Evolutionary conservation across 2,113 vertebrate species (phyloP), one percentile per base, ranked within the genome.

Genomic region (Hydrochoerus hydrochaeris): DNA sequence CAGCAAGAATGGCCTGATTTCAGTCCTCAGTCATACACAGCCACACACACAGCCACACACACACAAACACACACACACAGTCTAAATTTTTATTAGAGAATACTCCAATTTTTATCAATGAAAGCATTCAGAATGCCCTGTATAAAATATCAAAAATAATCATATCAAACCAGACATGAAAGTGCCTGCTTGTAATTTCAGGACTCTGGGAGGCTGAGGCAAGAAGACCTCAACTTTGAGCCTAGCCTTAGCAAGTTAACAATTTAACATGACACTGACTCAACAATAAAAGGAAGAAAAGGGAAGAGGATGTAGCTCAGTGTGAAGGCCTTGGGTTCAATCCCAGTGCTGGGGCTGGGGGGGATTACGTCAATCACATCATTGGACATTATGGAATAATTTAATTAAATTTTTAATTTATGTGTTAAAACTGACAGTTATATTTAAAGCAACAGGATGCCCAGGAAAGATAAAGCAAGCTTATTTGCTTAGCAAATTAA

Each of bases 401-500:
- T 85, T 84, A 30, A 80, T 13, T 46, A 7, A 17, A 78, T 54
- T 35, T 62, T 82, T 88, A 85, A 90, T 92, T 92, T 82, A 87
- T 89, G 83, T 62, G 77, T 94, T 75, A 38, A 75, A 91, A 58
- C 88, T 91, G 71, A 60, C 38, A 81, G 41, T 75, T 35, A 93
- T 46, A 69, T 10, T 85, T 71, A 91, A 90, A 81, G 35, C 24
- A 81, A 91, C 20, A 77, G 73, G 26, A 75, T 54, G 22, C 35
- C 16, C 4, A 81, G 49, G 57, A 78, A 85, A 7, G 24, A 75
- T 91, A 95, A 96, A 71, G 58, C 41, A 88, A 91, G 22, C 11
- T 85, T 88, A 80, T 85, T 92, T 89, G 20, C 52, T 94, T 80
- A 81, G 57, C n/a, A 19, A 87, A 78, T 73, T 94, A 85, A 77